These are phyloP conservation scores for Oreochromis mossambicus DNA, from an alignment of 2,797 vertebrate species.

Conservation along the genomic window DNA sequence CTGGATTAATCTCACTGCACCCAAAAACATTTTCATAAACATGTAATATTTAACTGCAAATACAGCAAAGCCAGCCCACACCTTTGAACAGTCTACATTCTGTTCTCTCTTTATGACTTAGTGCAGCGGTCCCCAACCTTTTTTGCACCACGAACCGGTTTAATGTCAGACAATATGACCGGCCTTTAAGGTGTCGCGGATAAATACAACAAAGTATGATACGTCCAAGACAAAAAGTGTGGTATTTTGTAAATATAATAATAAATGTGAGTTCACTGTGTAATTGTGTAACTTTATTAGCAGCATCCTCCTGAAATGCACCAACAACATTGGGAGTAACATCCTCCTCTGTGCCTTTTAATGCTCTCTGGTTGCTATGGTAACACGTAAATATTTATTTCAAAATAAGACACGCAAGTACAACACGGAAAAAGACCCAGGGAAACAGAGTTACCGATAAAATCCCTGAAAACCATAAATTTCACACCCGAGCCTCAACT, in stretches of 20 bases:
- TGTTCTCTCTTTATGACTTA: neutral
- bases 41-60: neutral
- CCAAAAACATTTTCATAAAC: neutral
- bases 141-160: neutral
- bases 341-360: neutral
- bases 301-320: neutral
- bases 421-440: rapidly evolving
- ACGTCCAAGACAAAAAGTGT: neutral
- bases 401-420: neutral
- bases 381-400: neutral
- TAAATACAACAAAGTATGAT: neutral
- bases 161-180: neutral
- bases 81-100: neutral
- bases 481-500: neutral
- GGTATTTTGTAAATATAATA: neutral
- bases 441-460: rapidly evolving
- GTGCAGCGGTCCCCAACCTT: neutral
- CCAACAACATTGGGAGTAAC: neutral
- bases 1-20: too few species aligned
- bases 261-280: neutral
- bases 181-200: neutral
- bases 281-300: neutral
- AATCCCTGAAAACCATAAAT: neutral
- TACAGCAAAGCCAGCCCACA: neutral
- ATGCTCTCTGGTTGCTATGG: neutral